phyloP scores from a whole-genome alignment of 2,113 vertebrate genomes.

The Pyxicephalus adspersus region DNA sequence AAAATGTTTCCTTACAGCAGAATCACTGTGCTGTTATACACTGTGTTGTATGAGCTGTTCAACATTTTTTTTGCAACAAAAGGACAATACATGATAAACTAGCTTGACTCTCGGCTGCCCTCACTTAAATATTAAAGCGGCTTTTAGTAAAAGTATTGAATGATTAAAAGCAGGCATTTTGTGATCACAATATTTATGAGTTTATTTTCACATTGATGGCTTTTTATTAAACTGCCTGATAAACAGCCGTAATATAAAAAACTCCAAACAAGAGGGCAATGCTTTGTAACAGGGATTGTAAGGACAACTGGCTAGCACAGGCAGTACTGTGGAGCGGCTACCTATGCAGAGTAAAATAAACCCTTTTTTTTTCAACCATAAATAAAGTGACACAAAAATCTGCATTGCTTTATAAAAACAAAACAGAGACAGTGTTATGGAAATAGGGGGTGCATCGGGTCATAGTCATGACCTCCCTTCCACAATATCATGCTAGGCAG shows the following conservation, averaged over 20 bases:
- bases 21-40: too few relatives aligned
- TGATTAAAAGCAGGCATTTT: constrained; percentile 21
- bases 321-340: too few relatives aligned
- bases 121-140: constrained; percentile 36
- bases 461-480: background rate
- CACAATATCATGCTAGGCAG: background rate
- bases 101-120: background rate
- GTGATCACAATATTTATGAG: constrained; percentile 41
- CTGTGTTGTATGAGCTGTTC: too few relatives aligned
- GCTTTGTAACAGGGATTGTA: background rate
- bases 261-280: background rate
- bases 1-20: too few relatives aligned
- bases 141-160: constrained; percentile 5
- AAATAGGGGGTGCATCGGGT: too few relatives aligned
- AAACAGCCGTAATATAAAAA: constrained; percentile 3
- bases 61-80: background rate
- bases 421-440: too few relatives aligned
- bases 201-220: constrained; percentile 32
- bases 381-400: too few relatives aligned
- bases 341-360: too few relatives aligned
- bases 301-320: background rate
- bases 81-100: background rate
- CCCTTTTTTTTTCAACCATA: too few relatives aligned
- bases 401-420: too few relatives aligned
- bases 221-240: constrained; percentile 28